These are phyloP conservation scores for Lypha dubia DNA, from an alignment of 2,888 invertebrate species.

Conservation along the genomic window DNA sequence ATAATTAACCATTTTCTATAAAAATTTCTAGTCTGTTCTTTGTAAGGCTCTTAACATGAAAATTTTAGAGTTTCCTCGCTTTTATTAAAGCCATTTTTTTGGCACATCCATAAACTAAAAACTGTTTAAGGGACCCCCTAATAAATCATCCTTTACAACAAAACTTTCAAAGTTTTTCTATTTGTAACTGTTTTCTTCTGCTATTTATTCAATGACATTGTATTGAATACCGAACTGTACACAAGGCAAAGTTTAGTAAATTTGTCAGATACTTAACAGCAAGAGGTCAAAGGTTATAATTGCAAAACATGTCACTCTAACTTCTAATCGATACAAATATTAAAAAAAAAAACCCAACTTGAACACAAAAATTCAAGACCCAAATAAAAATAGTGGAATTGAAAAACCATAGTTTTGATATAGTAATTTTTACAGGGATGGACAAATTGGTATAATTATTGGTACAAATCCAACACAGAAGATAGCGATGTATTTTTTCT, in stretches of 20 bases:
- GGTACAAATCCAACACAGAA: no score
- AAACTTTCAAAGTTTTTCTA: background rate
- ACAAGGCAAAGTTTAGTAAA: background rate
- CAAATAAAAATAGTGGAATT: no score
- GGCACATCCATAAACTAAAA: background rate
- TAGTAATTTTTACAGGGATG: no score
- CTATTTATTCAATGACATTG: constrained; percentile 7
- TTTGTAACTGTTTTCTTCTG: background rate
- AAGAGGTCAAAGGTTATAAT: constrained; percentile 22
- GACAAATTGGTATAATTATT: no score
- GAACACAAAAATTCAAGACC: background rate
- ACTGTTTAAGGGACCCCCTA: background rate
- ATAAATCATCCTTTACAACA: background rate
- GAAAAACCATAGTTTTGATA: no score
- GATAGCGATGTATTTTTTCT: no score
- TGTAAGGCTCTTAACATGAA: no score
- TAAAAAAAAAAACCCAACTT: background rate
- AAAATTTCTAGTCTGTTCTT: no score
- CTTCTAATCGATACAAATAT: background rate
- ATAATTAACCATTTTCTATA: no score
- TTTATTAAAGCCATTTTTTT: no score
- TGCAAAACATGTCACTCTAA: constrained; percentile 1
- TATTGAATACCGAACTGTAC: background rate
- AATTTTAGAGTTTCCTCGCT: no score
- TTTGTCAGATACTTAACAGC: background rate